Base-by-base conservation (phyloP, 1,140 invertebrate genomes). In the Dryas iulia region DNA sequence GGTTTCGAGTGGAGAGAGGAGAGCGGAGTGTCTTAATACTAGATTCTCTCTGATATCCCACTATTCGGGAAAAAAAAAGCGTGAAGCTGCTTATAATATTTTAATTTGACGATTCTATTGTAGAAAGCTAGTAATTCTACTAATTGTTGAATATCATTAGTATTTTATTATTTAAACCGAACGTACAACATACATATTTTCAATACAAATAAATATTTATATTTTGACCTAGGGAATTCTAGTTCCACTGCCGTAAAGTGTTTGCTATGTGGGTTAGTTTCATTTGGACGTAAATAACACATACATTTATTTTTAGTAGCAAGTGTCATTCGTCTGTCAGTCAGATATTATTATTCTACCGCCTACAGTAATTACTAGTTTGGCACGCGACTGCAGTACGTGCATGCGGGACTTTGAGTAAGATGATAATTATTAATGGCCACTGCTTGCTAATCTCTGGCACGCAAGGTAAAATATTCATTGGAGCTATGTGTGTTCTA, bases 321-420 rank as follows among this genome's bases (percentile, higher is more conserved):
- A 30, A 28, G 52, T 63, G 61, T 63, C 47, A 63, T 63, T 63
- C 39, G 61, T 63, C 61, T 63, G 61, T 63, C 61, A 63, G 47
- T 63, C 14, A 28, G 61, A 8, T 63, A 54, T 62, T 62, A 62
- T 31, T 63, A 63, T 31, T 63, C 30, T 33, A 23, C 61, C 47
- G 52, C 61, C 47, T 56, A 63, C 26, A 30, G 60, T 47, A 53
- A 62, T 62, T 52, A 63, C 61, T 30, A 63, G 61, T 56, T 60
- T 63, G 61, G 61, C 61, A 63, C 61, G 52, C 47, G 60, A 62
- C 14, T 54, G 12, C 52, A 24, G 25, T 30, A 52, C 47, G 52
- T 25, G 33, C 59, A 31, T 60, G 56, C 61, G 47, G 61, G 47
- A 53, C 61, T 63, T 24, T 33, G 61, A 63, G 52, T 63, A 33